These are phyloP conservation scores for Ormyrus nitidulus DNA, from an alignment of 2,888 invertebrate genomes.

Conservation along the genomic window DNA sequence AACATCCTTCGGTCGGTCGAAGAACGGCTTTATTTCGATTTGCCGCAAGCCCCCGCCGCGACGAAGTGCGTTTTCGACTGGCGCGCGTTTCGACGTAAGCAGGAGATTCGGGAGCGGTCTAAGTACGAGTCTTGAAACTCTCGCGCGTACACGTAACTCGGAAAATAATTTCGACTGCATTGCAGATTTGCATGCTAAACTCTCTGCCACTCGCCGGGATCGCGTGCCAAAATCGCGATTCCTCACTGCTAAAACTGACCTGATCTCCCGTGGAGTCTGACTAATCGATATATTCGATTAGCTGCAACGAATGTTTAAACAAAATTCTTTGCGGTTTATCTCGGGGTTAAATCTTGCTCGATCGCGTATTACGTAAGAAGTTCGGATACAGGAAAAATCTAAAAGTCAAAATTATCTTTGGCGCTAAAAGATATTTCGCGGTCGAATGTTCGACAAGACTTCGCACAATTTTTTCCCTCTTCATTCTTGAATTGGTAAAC, in stretches of 20 bases:
- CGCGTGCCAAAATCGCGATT: slow-evolving; percentile 51
- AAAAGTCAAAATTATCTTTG: no score
- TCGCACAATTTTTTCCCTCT: no score
- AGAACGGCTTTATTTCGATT: neutral
- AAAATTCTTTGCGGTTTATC: neutral
- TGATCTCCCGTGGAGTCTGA: slow-evolving; percentile 2
- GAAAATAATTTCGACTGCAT: slow-evolving; percentile 62
- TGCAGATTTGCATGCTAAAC: slow-evolving; percentile 67
- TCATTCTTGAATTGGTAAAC: no score
- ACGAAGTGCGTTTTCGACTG: no score
- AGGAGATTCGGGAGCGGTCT: neutral
- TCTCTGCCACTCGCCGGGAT: slow-evolving; percentile 13
- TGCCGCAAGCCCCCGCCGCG: neutral
- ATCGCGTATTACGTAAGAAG: neutral
- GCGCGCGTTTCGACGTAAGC: neutral
- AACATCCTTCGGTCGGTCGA: neutral
- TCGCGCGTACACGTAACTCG: slow-evolving; percentile 11
- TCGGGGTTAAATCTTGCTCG: neutral
- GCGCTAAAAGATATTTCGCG: no score
- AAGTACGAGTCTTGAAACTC: slow-evolving; percentile 2
- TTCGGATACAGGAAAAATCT: no score
- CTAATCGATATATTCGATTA: slow-evolving; percentile 40
- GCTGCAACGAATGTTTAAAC: neutral
- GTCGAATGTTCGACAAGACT: no score
- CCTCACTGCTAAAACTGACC: neutral